These are phyloP conservation scores for Gari tellinella DNA, from an alignment of 2,888 invertebrate species.

Conservation along the genomic window DNA sequence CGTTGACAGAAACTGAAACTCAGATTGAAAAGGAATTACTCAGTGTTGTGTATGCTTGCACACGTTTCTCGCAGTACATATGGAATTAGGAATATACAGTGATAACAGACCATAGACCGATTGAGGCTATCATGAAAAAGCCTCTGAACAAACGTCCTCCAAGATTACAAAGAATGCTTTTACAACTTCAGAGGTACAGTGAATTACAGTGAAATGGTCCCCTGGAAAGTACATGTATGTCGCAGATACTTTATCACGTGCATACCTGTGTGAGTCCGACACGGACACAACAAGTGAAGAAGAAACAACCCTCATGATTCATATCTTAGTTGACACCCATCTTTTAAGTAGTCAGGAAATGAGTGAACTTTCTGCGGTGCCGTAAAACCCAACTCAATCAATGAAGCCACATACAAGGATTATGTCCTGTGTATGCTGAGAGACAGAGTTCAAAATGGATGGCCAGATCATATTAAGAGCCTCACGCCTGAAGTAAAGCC, in stretches of 20 bases:
- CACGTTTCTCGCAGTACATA: conserved; percentile 52
- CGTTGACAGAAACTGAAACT: conserved; percentile 55
- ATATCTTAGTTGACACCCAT: conserved; percentile 9
- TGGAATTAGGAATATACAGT: conserved; percentile 36
- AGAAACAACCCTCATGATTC: conserved; percentile 23
- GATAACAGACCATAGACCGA: conserved; percentile 53
- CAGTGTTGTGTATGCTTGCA: conserved; percentile 46
- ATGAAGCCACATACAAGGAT: conserved; percentile 6
- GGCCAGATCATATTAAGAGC: conserved; percentile 16
- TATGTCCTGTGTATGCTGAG: conserved; percentile 3
- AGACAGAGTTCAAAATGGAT: conserved; percentile 12
- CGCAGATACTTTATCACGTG: conserved; percentile 53
- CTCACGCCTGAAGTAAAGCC: not conserved
- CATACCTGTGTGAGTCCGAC: conserved; percentile 8
- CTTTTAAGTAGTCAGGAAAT: conserved; percentile 13
- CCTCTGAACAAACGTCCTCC: conserved; percentile 43
- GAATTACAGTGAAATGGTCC: conserved; percentile 31
- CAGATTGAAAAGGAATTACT: conserved; percentile 63
- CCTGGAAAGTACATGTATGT: conserved; percentile 50
- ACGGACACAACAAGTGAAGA: conserved; percentile 11
- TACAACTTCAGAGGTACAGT: conserved; percentile 39
- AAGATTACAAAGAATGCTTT: conserved; percentile 56
- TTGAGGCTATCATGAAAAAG: conserved; percentile 49
- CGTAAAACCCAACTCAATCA: too few relatives aligned
- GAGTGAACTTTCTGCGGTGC: conserved; percentile 1